Conservation (phyloP, 2,888 invertebrate species). For the Ennomos fuscantarius region DNA sequence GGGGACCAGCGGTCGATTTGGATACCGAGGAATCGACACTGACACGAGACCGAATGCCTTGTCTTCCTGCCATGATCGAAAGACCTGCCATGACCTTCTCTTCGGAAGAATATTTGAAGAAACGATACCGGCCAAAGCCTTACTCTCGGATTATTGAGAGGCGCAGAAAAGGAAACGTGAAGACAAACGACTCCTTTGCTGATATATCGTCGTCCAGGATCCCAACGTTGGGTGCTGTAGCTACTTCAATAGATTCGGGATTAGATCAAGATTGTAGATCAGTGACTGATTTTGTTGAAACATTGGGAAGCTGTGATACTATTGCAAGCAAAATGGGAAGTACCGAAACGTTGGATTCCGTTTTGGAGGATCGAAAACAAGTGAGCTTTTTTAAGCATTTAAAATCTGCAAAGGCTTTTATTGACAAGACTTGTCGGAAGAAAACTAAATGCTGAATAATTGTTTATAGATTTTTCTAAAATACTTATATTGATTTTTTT, state of each 20-base stretch:
- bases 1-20: conserved; percentile 63
- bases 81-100: conserved; percentile 57
- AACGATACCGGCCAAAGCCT: conserved; percentile 44
- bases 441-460: conserved; percentile 3
- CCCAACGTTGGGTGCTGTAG: conserved; percentile 38
- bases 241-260: conserved; percentile 32
- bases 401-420: conserved; percentile 36
- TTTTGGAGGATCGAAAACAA: conserved; percentile 31
- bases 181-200: conserved; percentile 51
- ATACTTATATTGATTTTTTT: neutral
- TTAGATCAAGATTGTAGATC: conserved; percentile 26
- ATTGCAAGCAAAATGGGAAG: conserved; percentile 13
- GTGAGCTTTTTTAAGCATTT: conserved; percentile 38
- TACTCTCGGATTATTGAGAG: conserved; percentile 44
- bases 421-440: conserved; percentile 40
- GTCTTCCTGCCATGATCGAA: conserved; percentile 55
- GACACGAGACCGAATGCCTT: conserved; percentile 28
- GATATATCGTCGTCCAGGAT: conserved; percentile 56
- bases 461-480: neutral
- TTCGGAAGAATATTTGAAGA: conserved; percentile 60
- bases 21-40: conserved; percentile 44
- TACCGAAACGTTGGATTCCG: conserved; percentile 34
- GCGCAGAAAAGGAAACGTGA: conserved; percentile 40
- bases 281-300: conserved; percentile 31
- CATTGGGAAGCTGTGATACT: conserved; percentile 15